A percentile compares a stretch with the other conserved stretches of the same genome.
phyloP scores from a whole-genome alignment of 2,888 invertebrate genomes.

The Podabrus alpinus region DNA sequence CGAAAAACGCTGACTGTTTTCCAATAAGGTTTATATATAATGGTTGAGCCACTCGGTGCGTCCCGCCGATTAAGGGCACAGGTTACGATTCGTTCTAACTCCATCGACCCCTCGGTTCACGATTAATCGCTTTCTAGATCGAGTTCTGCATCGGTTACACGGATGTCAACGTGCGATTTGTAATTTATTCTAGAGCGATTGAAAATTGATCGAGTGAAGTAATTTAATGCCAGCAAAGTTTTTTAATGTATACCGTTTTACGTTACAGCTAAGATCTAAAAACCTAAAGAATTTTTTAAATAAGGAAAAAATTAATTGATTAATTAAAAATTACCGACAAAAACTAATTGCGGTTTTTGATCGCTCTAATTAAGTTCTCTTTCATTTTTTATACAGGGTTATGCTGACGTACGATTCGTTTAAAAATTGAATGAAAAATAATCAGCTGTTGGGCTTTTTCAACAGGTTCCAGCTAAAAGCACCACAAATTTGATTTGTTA shows the following conservation, averaged over 20 bases:
- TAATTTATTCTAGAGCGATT: constrained; percentile 30
- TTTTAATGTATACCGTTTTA: constrained; percentile 24
- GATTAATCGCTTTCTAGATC: constrained; percentile 31
- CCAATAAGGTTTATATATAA: constrained; percentile 38
- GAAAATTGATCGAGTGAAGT: constrained; percentile 32
- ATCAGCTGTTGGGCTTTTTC: neutral
- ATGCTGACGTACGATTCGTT: neutral
- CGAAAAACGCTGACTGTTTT: constrained; percentile 41
- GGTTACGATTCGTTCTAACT: constrained; percentile 27
- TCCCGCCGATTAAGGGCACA: constrained; percentile 15
- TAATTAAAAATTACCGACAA: neutral
- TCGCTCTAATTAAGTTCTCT: neutral
- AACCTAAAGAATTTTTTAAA: neutral
- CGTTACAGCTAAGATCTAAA: neutral
- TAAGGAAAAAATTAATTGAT: neutral
- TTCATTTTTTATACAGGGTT: neutral
- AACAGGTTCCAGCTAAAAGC: neutral
- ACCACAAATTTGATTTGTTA: neutral
- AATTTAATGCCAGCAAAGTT: constrained; percentile 29
- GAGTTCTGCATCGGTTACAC: constrained; percentile 32
- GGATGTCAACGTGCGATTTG: constrained; percentile 30
- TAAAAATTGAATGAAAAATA: neutral
- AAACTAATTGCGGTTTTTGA: neutral
- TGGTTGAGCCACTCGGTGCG: constrained; percentile 9
- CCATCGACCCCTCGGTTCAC: constrained; percentile 21